Evolutionary conservation across 30 jellyfish, hydroid and myxozoan genomes (phyloP).

Genomic region (Cassiopea andromeda): DNA sequence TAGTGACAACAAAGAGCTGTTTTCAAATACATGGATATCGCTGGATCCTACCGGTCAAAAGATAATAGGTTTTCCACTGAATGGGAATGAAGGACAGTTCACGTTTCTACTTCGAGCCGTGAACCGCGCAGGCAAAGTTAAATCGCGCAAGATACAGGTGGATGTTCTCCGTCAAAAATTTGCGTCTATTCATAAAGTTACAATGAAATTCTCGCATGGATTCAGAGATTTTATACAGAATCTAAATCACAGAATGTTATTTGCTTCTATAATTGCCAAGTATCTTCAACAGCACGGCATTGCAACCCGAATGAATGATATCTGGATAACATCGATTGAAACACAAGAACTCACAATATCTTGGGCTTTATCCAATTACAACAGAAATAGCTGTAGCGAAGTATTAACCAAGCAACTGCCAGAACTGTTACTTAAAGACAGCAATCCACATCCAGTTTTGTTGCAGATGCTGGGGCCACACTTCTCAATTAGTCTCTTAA

Average conservation of each 20-base stretch:
- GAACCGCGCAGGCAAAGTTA: conserved; percentile 33
- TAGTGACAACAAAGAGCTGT: conserved; percentile 46
- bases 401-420: conserved; percentile 47
- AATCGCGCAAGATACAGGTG: conserved; percentile 42
- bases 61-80: conserved; percentile 80
- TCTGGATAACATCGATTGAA: conserved; percentile 53
- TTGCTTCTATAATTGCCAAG: conserved; percentile 33
- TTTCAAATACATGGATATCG: conserved; percentile 74
- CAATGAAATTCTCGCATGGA: conserved; percentile 39
- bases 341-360: conserved; percentile 16
- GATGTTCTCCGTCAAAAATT: conserved; percentile 25
- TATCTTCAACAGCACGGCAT: conserved; percentile 44
- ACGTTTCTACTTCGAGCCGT: conserved; percentile 63
- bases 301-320: conserved; percentile 44
- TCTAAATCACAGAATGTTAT: conserved; percentile 31
- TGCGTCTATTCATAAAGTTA: conserved; percentile 35
- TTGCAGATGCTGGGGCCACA: conserved; percentile 23
- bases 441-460: conserved; percentile 44
- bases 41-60: conserved; percentile 36
- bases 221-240: conserved; percentile 36
- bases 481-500: conserved; percentile 18
- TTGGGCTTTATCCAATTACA: conserved; percentile 56
- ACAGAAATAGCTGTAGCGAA: conserved; percentile 52
- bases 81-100: conserved; percentile 73
- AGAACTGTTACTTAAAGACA: not conserved